Conservation (phyloP, 2,113 vertebrate genomes). For the Mirza zaza region DNA sequence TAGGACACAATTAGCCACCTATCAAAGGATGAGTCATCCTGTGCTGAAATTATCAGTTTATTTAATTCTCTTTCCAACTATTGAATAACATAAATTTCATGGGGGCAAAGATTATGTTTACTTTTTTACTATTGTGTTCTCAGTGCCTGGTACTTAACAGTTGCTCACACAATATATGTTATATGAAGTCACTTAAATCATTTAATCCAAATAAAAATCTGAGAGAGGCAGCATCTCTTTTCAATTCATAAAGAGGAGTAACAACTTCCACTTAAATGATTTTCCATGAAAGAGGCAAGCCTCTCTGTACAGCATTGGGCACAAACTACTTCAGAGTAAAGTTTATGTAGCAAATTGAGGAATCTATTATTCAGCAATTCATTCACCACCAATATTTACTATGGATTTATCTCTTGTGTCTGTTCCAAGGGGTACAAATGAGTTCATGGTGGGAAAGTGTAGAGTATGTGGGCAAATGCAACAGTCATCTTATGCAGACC, state of each 20-base stretch:
- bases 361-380: neutral
- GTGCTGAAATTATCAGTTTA: neutral
- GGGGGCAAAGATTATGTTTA: neutral
- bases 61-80: neutral
- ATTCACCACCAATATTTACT: neutral
- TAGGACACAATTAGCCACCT: neutral
- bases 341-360: neutral
- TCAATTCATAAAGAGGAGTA: neutral
- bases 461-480: neutral
- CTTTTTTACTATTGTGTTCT: neutral
- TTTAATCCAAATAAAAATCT: neutral
- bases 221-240: neutral
- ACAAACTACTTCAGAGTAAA: neutral
- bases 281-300: neutral
- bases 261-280: neutral
- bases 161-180: neutral
- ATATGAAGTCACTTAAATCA: neutral
- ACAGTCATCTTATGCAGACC: neutral
- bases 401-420: neutral
- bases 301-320: neutral
- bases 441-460: neutral
- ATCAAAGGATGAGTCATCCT: neutral
- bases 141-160: neutral
- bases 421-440: neutral
- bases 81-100: neutral